These are phyloP conservation scores for Macaria liturata DNA, from an alignment of 2,888 invertebrate genomes.

Conservation along the genomic window DNA sequence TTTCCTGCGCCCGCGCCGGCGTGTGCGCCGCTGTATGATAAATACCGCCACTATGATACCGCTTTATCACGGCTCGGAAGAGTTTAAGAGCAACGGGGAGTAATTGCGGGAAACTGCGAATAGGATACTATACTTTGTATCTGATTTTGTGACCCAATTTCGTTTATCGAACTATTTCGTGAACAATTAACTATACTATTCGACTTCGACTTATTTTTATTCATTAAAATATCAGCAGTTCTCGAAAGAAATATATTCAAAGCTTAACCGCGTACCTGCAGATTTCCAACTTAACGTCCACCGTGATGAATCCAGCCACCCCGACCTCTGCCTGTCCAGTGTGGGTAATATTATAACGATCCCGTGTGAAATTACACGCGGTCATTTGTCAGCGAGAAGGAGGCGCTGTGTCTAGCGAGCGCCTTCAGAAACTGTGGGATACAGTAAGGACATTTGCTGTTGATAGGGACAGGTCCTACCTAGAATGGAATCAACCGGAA, in stretches of 20 bases:
- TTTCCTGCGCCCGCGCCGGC: slow-evolving; percentile 63
- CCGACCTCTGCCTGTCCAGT: slow-evolving; percentile 31
- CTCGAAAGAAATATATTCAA: no score
- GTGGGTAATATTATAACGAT: slow-evolving; percentile 58
- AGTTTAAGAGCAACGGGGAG: slow-evolving; percentile 47
- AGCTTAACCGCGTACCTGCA: no score
- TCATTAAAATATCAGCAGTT: no score
- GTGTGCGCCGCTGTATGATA: slow-evolving; percentile 56
- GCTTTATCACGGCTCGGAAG: slow-evolving; percentile 55
- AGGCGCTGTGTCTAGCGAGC: slow-evolving; percentile 47
- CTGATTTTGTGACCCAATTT: no score
- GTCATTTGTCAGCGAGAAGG: slow-evolving; percentile 75
- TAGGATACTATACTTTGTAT: background rate
- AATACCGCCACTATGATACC: slow-evolving; percentile 55
- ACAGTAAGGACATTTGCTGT: slow-evolving; percentile 16
- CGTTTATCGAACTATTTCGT: no score
- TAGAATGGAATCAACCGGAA: no score
- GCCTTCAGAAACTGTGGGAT: background rate
- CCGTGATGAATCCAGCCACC: background rate
- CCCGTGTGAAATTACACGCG: slow-evolving; percentile 79
- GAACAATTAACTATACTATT: no score
- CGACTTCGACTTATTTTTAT: no score
- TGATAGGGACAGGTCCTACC: no score
- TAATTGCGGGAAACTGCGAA: slow-evolving; percentile 50
- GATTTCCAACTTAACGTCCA: no score